Percentiles rank a stretch among this genome's conserved stretches.
phyloP scores from a whole-genome alignment of 2,888 invertebrate species.

The Cyclophora punctaria region DNA sequence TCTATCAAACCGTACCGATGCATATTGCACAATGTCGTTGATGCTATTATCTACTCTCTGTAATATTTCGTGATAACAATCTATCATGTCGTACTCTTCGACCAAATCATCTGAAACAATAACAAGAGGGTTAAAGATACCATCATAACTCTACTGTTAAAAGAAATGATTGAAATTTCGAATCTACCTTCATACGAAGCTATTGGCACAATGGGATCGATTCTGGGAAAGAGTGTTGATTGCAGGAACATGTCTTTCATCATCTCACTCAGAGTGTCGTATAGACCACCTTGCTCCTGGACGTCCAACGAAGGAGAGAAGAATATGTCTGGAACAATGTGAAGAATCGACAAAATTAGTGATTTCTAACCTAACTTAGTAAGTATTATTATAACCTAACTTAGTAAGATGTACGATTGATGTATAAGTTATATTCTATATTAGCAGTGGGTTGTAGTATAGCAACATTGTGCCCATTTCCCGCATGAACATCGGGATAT shows the following conservation, averaged over 20 bases:
- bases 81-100: constrained; percentile 73
- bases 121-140: too few species aligned
- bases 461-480: too few species aligned
- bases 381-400: not conserved
- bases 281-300: constrained; percentile 79
- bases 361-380: not conserved
- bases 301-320: constrained; percentile 84
- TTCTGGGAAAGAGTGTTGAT: constrained; percentile 80
- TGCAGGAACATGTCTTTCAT: constrained; percentile 86
- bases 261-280: constrained; percentile 78
- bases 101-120: constrained; percentile 71
- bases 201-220: constrained; percentile 68
- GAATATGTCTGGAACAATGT: constrained; percentile 70
- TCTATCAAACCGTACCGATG: constrained; percentile 36
- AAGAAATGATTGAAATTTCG: too few species aligned
- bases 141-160: too few species aligned
- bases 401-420: too few species aligned
- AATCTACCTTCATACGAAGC: constrained; percentile 54
- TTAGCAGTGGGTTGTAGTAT: too few species aligned
- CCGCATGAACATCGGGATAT: too few species aligned
- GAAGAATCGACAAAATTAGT: not conserved
- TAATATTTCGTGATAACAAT: constrained; percentile 73
- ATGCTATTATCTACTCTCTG: constrained; percentile 63
- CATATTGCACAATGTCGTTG: constrained; percentile 51
- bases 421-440: too few species aligned